These are phyloP conservation scores for Bombyx mori DNA, from an alignment of 1,140 invertebrate species.

Conservation along the genomic window DNA sequence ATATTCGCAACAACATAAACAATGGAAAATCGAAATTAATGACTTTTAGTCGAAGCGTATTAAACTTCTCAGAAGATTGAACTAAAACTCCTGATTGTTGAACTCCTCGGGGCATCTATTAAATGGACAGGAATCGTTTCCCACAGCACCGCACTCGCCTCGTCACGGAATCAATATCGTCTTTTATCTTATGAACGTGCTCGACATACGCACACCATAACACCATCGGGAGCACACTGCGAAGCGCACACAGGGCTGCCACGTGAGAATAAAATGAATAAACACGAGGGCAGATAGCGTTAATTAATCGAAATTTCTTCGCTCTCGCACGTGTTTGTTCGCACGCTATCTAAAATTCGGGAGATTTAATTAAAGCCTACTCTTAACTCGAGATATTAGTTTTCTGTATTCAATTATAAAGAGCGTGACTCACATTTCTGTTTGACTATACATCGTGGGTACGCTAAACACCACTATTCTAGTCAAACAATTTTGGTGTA, in stretches of 20 bases:
- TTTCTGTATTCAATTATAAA: constrained; percentile 17
- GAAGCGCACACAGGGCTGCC: constrained; percentile 22
- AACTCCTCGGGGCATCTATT: constrained; percentile 60
- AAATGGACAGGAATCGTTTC: constrained; percentile 62
- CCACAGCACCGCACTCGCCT: constrained; percentile 54
- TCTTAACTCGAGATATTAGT: constrained; percentile 33
- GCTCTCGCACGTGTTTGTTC: constrained; percentile 27
- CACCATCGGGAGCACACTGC: constrained; percentile 20
- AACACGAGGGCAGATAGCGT: constrained; percentile 25
- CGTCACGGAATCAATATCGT: constrained; percentile 68
- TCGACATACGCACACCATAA: constrained; percentile 43
- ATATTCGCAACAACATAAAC: constrained; percentile 36
- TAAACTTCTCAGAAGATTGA: constrained; percentile 9
- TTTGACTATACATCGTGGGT: not conserved
- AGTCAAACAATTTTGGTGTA: not conserved
- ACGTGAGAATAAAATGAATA: constrained; percentile 27
- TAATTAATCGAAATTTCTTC: constrained; percentile 51
- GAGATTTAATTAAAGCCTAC: constrained; percentile 40
- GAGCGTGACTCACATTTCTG: not conserved
- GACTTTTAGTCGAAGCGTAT: constrained; percentile 1
- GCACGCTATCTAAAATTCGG: constrained; percentile 22
- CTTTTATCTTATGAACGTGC: constrained; percentile 68
- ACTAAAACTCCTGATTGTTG: constrained; percentile 11
- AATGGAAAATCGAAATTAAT: constrained; percentile 15
- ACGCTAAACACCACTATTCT: not conserved